Percentiles rank a stretch among this genome's conserved stretches.
Conservation (phyloP, 2,888 invertebrate species). For the Platerodrilus igneus region DNA sequence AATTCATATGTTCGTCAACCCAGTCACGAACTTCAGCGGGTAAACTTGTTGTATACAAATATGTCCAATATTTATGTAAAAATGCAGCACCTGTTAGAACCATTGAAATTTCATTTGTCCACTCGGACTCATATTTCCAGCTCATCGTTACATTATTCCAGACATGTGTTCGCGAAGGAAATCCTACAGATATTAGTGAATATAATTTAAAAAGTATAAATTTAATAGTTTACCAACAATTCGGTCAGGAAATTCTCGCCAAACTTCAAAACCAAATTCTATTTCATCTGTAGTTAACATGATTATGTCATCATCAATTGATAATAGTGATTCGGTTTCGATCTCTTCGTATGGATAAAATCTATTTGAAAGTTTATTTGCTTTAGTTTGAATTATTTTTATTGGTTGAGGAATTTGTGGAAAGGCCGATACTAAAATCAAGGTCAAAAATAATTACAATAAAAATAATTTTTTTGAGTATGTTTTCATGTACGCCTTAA, state of each 20-base stretch:
- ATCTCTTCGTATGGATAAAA: conserved; percentile 96
- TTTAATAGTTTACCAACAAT: conserved; percentile 58
- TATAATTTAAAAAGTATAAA: not conserved
- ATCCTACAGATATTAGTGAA: conserved; percentile 54
- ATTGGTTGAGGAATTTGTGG: conserved; percentile 84
- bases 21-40: conserved; percentile 78
- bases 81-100: conserved; percentile 94
- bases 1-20: conserved; percentile 96
- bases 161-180: conserved; percentile 89
- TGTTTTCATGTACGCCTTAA: not conserved
- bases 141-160: conserved; percentile 83
- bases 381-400: conserved; percentile 84
- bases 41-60: conserved; percentile 86
- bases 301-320: conserved; percentile 92
- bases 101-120: conserved; percentile 96
- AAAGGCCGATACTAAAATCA: conserved; percentile 80
- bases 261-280: conserved; percentile 91
- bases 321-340: conserved; percentile 92
- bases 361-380: conserved; percentile 90
- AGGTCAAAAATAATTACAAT: conserved; percentile 40
- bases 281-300: conserved; percentile 95
- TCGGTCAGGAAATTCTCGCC: conserved; percentile 94
- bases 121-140: conserved; percentile 95
- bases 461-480: conserved; percentile 2
- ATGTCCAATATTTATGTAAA: conserved; percentile 95